Evolutionary conservation across 2,888 invertebrate species (phyloP).

Genomic region (Rhyacophila evoluta): DNA sequence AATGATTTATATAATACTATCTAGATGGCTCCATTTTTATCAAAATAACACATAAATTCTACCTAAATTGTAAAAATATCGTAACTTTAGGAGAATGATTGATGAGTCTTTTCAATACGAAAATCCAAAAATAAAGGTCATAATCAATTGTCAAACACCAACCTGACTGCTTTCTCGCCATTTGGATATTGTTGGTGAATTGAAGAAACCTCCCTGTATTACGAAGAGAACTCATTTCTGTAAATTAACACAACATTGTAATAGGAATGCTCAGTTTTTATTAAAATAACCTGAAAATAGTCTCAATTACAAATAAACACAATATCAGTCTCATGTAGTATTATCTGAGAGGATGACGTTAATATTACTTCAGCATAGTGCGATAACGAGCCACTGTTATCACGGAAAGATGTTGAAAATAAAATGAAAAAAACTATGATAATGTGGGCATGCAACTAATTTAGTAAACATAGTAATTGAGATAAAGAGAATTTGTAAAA

Average conservation of each 20-base stretch:
- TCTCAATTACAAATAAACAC: neutral
- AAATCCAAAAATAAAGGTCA: too few relatives aligned
- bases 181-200: conserved; percentile 72
- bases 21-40: too few relatives aligned
- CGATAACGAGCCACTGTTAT: neutral
- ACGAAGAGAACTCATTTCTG: conserved; percentile 72
- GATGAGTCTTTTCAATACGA: too few relatives aligned
- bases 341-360: neutral
- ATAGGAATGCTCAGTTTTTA: neutral
- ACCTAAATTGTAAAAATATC: too few relatives aligned
- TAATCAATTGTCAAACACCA: too few relatives aligned
- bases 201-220: conserved; percentile 73
- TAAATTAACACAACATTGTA: neutral
- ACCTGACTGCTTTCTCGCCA: conserved; percentile 54
- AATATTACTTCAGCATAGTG: neutral
- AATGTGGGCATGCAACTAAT: conserved; percentile 20
- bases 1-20: too few relatives aligned
- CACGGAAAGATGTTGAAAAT: neutral
- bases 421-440: neutral
- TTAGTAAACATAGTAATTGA: conserved; percentile 28
- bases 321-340: neutral
- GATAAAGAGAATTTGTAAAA: conserved; percentile 16
- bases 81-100: too few relatives aligned
- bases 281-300: neutral
- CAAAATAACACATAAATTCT: too few relatives aligned